Evolutionary conservation across 2,797 vertebrate genomes (phyloP).

Genomic region (Lindbergichthys nudifrons): DNA sequence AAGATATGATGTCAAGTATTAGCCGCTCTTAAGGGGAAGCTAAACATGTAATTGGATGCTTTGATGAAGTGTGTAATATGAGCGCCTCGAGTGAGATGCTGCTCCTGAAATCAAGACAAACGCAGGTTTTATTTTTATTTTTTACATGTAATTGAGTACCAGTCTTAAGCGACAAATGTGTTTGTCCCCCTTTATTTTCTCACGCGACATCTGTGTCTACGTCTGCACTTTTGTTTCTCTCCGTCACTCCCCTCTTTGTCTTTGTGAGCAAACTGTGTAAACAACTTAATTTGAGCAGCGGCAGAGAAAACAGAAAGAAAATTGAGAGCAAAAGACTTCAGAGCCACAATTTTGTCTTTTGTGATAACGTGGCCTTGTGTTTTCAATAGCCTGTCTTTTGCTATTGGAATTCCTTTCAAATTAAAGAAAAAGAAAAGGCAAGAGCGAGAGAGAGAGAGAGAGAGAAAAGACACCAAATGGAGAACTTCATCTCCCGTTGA

Average conservation of each 20-base stretch:
- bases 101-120: conserved; percentile 36
- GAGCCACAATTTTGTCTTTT: conserved; percentile 73
- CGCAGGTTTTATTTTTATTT: conserved; percentile 13
- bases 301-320: conserved; percentile 63
- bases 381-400: conserved; percentile 68
- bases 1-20: conserved; percentile 28
- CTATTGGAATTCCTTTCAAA: conserved; percentile 71
- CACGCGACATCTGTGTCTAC: conserved; percentile 35
- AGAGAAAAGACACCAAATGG: conserved; percentile 58
- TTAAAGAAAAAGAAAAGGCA: conserved; percentile 21
- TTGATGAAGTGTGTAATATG: conserved; percentile 43
- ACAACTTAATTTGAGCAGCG: conserved; percentile 78
- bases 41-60: conserved; percentile 38
- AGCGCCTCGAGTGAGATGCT: conserved; percentile 11
- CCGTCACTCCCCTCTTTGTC: conserved; percentile 68
- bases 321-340: conserved; percentile 72
- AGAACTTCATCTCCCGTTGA: conserved; percentile 66
- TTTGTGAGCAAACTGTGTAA: conserved; percentile 77
- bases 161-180: conserved; percentile 50
- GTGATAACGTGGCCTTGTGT: conserved; percentile 73
- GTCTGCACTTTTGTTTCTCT: conserved; percentile 64
- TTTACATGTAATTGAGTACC: conserved; percentile 54
- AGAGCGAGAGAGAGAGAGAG: conserved; percentile 4
- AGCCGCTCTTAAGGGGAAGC: conserved; percentile 31
- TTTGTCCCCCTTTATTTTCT: conserved; percentile 61